Base-by-base conservation (phyloP, 2,888 invertebrate species). In the Tenthredo distinguenda region DNA sequence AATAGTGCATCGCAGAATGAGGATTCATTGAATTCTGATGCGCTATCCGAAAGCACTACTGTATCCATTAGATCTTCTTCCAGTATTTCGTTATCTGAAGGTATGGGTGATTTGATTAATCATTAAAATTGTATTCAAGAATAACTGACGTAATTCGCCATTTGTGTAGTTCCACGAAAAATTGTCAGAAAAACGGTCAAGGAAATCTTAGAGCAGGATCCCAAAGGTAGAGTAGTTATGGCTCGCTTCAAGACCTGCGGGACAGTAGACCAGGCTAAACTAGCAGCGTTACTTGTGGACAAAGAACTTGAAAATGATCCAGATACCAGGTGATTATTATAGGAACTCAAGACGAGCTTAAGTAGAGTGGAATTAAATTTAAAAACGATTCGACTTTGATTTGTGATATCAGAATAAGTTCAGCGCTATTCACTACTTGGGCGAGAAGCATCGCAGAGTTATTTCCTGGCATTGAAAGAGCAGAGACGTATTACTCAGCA, bases 281-380 rank as follows among this genome's bases (percentile, higher is more conserved):
- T 72, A 37, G 71, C 71, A 10, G 71, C 37, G n/a, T 37, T 72
- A 9, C 71, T 72, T 37, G 37, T 72, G 9, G 71, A 72, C 37
- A 12, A 15, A 2, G 71, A 72, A 72, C 37, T 37, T 31, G 71
- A 31, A 40, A 37, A 72, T 31, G 71, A 34, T 37, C 71, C 71
- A 72, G 71, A 72, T 72, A 37, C 37, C 12, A 15, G 71, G 71
- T 72, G 71, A 72, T 72, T 40, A 72, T 72, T 72, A 72, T 72
- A 37, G 31, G 40, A 6, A n/a, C 37, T 4, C 10, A 37, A 37
- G 71, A 40, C 31, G 31, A 72, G 7, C n/a, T 72, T 72, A n/a
- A 72, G 34, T 37, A 15, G 9, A 72, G 6, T 37, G n/a, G 71
- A 72, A 72, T 37, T 12, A n/a, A 72, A 37, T 72, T 72, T 31